phyloP scores from a whole-genome alignment of 2,113 vertebrate genomes.

The Candoia aspera region DNA sequence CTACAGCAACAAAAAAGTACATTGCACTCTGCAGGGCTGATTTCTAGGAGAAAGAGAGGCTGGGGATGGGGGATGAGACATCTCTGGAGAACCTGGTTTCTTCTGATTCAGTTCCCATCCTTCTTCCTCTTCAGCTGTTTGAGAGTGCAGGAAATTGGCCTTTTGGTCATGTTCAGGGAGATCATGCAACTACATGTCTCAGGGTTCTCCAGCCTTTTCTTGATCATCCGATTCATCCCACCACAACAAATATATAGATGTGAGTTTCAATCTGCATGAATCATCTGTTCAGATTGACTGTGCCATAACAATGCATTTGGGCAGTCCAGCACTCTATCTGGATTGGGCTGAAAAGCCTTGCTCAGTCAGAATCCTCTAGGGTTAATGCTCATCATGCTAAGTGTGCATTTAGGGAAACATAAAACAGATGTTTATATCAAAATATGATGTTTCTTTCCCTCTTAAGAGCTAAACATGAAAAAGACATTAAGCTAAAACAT shows the following conservation, averaged over 20 bases:
- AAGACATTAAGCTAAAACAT: constrained; percentile 67
- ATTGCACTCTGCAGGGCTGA: neutral
- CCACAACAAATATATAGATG: neutral
- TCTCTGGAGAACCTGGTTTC: neutral
- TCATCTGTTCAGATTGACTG: neutral
- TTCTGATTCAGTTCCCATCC: neutral
- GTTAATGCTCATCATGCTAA: constrained; percentile 67
- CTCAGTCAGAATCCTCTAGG: constrained; percentile 60
- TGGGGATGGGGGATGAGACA: neutral
- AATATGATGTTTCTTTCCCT: constrained; percentile 64
- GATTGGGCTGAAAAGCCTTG: constrained; percentile 10
- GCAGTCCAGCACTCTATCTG: neutral
- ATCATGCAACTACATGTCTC: neutral
- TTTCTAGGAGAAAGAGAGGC: neutral
- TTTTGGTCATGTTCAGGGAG: neutral
- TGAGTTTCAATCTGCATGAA: neutral
- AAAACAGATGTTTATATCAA: constrained; percentile 75
- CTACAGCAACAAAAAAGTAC: neutral
- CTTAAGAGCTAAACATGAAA: constrained; percentile 67
- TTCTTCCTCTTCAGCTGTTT: neutral
- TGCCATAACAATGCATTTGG: neutral
- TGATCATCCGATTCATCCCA: too few species aligned
- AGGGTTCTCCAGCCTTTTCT: neutral
- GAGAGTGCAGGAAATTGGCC: neutral
- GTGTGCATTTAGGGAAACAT: constrained; percentile 69